Evolutionary conservation across 2,113 vertebrate genomes (phyloP).

Genomic region (Pluvianellus socialis): DNA sequence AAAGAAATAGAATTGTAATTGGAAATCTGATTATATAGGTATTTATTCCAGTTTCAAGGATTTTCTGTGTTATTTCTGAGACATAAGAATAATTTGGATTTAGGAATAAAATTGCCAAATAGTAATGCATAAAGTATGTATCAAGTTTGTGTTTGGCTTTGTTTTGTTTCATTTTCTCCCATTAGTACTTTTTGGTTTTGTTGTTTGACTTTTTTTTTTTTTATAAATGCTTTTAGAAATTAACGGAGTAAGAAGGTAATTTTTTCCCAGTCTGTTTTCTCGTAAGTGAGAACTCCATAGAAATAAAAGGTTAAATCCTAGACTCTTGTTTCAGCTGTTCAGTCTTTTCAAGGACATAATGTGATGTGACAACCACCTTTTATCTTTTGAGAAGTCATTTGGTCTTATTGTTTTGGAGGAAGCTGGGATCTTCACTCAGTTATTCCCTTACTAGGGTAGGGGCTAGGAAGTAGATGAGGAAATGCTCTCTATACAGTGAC

Average conservation of each 20-base stretch:
- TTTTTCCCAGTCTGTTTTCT: not conserved
- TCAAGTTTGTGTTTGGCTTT: not conserved
- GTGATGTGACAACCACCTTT: not conserved
- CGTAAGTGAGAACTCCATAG: not conserved
- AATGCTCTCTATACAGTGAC: not conserved
- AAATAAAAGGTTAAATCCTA: not conserved
- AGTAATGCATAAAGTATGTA: not conserved
- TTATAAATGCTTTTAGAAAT: not conserved
- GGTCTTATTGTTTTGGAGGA: not conserved
- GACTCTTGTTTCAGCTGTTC: not conserved
- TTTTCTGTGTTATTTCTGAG: not conserved
- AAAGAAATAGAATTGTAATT: not conserved
- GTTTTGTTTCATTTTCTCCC: not conserved
- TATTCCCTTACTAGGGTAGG: not conserved
- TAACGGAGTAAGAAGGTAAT: not conserved
- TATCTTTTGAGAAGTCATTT: conserved; percentile 5
- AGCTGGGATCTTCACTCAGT: not conserved
- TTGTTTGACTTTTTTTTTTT: not conserved
- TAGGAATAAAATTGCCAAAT: not conserved
- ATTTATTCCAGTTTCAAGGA: not conserved
- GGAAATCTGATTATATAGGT: not conserved
- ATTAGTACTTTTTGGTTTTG: too few relatives aligned
- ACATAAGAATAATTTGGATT: not conserved
- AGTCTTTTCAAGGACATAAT: not conserved
- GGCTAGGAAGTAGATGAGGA: not conserved